These are phyloP conservation scores for Desmophyllum pertusum DNA, from an alignment of 92 coral and sea anemone genomes.

Conservation along the genomic window DNA sequence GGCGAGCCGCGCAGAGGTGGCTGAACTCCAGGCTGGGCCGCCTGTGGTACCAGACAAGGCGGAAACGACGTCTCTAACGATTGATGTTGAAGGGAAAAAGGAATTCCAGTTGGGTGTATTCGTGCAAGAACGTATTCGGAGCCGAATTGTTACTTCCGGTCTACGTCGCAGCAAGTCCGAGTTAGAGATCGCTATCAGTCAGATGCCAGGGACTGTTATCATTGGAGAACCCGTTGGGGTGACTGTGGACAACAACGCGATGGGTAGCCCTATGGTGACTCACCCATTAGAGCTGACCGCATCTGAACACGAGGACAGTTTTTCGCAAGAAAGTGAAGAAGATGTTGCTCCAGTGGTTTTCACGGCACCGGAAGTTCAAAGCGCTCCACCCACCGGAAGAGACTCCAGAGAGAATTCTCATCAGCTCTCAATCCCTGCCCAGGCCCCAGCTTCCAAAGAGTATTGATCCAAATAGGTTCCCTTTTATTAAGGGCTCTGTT, in stretches of 20 bases:
- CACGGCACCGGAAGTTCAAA: constrained; percentile 19
- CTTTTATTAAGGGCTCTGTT: constrained; percentile 34
- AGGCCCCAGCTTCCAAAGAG: constrained; percentile 41
- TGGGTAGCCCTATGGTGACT: constrained; percentile 24
- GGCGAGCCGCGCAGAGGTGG: constrained; percentile 30
- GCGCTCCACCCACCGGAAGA: constrained; percentile 26
- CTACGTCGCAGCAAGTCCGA: constrained; percentile 52
- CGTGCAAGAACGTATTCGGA: constrained; percentile 59
- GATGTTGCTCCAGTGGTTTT: constrained; percentile 36
- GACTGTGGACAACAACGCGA: constrained; percentile 54
- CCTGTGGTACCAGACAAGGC: constrained; percentile 40
- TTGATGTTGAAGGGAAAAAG: constrained; percentile 57
- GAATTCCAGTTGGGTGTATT: constrained; percentile 69
- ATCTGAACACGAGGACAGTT: constrained; percentile 45
- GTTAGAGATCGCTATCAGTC: constrained; percentile 60
- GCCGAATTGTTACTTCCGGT: constrained; percentile 51
- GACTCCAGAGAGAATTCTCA: constrained; percentile 40
- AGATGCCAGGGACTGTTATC: constrained; percentile 68
- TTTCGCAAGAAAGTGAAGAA: constrained; percentile 33
- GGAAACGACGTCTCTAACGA: constrained; percentile 60
- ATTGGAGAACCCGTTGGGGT: constrained; percentile 66
- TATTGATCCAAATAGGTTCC: constrained; percentile 42
- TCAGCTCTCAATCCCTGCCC: constrained; percentile 48
- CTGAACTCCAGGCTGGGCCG: constrained; percentile 40
- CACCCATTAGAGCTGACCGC: constrained; percentile 32